Evolutionary conservation across 2,113 vertebrate genomes (phyloP), one percentile per base, ranked within the genome.

Genomic region (Engraulis encrasicolus): DNA sequence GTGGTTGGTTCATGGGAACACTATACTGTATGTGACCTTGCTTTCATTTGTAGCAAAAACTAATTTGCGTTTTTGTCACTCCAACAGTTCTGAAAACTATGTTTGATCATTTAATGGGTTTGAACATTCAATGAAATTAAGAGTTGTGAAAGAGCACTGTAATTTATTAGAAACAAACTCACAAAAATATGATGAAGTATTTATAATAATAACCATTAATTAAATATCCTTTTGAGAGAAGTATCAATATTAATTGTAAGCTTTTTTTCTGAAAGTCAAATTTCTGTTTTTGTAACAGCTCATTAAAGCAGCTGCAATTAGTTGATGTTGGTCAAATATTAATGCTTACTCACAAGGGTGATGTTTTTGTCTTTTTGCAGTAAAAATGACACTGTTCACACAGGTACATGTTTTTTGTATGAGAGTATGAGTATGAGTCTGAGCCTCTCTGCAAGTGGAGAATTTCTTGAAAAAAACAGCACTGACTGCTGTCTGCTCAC

Each of bases 131-230:
- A 45, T 45, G 40, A 45, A 45, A 45, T 45, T 31, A 3, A 27
- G 20, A 66, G 54, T 20, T n/a, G 23, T 20, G 18, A 6, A 58
- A 58, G 2, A 66, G 58, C 58, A 27, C 23, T 66, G 58, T 27
- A 27, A 66, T 66, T 66, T 66, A 23, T 31, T 66, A 9, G 58
- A 66, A 66, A 66, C n/a, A n/a, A 66, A 14, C 0, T 11, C 58
- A 66, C 23, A 66, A 66, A 27, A 66, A 66, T 23, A 66, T 66
- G 27, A 66, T 66, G 58, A 66, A 27, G 58, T 66, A 66, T 66
- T 66, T 31, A 66, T 23, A 31, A 14, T 23, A 31, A 14, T 11
- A 23, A 31, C 12, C 23, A 66, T 66, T 27, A 31, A 66, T 66
- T 27, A n/a, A 23, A 31, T 27, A 66, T 15, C 27, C 7, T 14